phyloP scores from a whole-genome alignment of 2,888 invertebrate genomes.

The Lymantria dispar region DNA sequence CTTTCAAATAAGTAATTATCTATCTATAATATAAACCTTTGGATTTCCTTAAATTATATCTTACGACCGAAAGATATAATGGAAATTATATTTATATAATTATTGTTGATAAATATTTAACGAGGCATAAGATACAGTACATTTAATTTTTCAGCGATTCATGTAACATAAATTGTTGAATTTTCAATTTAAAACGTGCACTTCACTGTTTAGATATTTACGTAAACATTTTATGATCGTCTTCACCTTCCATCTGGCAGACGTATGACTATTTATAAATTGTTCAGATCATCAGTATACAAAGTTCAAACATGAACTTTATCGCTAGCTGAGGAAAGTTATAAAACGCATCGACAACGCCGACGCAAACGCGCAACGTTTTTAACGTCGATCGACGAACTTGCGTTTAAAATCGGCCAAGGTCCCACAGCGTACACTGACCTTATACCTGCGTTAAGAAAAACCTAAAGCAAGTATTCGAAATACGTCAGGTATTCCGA shows the following conservation, averaged over 20 bases:
- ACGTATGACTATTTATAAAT: conserved; percentile 60
- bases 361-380: conserved; percentile 28
- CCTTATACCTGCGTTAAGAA: conserved; percentile 46
- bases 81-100: neutral
- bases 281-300: conserved; percentile 62
- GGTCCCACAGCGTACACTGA: conserved; percentile 67
- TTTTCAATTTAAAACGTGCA: conserved; percentile 26
- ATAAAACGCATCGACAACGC: conserved; percentile 60
- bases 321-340: conserved; percentile 68
- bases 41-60: too few relatives aligned
- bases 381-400: conserved; percentile 62
- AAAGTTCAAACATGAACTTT: conserved; percentile 68
- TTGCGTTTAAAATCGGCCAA: conserved; percentile 78
- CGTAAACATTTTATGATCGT: conserved; percentile 49
- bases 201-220: conserved; percentile 48
- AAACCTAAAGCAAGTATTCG: conserved; percentile 38
- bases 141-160: conserved; percentile 23
- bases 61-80: neutral
- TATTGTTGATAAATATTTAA: neutral
- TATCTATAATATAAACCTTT: too few relatives aligned
- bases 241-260: conserved; percentile 62
- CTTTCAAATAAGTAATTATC: neutral
- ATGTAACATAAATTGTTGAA: conserved; percentile 20
- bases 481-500: conserved; percentile 30
- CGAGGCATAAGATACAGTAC: conserved; percentile 4